phyloP scores from a whole-genome alignment of 2,113 vertebrate genomes.

The Lasiurus borealis region DNA sequence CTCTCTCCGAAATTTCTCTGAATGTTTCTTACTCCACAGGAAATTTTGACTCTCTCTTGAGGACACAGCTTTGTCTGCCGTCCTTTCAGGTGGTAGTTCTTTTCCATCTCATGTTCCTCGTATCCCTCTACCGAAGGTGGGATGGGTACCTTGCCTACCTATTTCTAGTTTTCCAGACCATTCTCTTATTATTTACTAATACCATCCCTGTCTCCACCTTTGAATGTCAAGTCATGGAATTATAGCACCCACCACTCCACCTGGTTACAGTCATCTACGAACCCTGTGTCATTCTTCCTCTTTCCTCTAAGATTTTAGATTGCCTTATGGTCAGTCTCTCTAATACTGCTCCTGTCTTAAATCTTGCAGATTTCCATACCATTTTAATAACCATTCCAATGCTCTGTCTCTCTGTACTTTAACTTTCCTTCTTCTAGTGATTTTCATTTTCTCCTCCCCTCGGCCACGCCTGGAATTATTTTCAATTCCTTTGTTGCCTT shows the following conservation, averaged over 20 bases:
- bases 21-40: neutral
- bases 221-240: neutral
- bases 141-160: neutral
- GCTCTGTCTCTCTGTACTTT: constrained; percentile 35
- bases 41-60: neutral
- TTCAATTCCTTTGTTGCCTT: constrained; percentile 14
- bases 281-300: neutral
- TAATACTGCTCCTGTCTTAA: neutral
- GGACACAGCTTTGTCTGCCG: constrained; percentile 20
- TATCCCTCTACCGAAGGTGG: neutral
- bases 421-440: neutral
- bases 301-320: neutral
- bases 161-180: neutral
- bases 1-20: neutral
- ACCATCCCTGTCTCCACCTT: neutral
- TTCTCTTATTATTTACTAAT: constrained; percentile 4
- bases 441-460: neutral
- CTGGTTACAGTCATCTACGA: neutral
- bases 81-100: neutral
- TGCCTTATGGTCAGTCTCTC: neutral
- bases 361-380: constrained; percentile 5
- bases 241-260: neutral
- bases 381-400: neutral
- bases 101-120: neutral
- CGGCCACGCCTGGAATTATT: neutral